phyloP scores from a whole-genome alignment of 2,888 invertebrate species.

The Apoderus coryli region DNA sequence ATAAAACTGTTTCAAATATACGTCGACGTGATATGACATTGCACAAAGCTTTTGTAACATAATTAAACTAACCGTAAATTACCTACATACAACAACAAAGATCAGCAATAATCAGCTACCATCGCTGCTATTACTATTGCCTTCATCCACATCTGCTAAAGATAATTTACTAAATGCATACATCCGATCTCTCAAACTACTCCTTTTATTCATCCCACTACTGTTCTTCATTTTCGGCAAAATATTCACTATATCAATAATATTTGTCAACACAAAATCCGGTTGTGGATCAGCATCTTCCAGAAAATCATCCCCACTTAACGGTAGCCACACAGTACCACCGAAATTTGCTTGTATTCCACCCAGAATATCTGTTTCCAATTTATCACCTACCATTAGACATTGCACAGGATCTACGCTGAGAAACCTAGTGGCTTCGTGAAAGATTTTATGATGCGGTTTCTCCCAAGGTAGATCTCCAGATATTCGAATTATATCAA shows the following conservation, averaged over 20 bases:
- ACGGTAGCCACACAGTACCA: slow-evolving; percentile 69
- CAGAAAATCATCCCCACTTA: slow-evolving; percentile 31
- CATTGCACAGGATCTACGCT: slow-evolving; percentile 60
- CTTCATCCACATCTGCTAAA: slow-evolving; percentile 30
- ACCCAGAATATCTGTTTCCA: slow-evolving; percentile 79
- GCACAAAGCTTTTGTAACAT: no score
- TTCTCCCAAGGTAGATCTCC: slow-evolving; percentile 80
- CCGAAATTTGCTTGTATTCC: slow-evolving; percentile 58
- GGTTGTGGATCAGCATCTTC: slow-evolving; percentile 37
- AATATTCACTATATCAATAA: slow-evolving; percentile 46
- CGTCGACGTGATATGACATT: no score
- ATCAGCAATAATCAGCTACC: slow-evolving; percentile 30
- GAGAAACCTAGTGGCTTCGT: slow-evolving; percentile 63
- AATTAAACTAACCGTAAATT: no score
- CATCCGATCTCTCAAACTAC: slow-evolving; percentile 5
- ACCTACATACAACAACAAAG: slow-evolving; percentile 1
- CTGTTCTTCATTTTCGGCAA: slow-evolving; percentile 33
- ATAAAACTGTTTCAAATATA: no score
- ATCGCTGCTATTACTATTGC: slow-evolving; percentile 35
- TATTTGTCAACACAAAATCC: slow-evolving; percentile 49
- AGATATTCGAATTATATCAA: slow-evolving; percentile 68
- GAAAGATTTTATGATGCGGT: slow-evolving; percentile 68
- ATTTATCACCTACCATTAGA: slow-evolving; percentile 71
- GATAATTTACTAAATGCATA: slow-evolving; percentile 16
- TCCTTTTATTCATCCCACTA: slow-evolving; percentile 7